A percentile compares a stretch with the other conserved stretches of the same genome.
Conservation (phyloP, 2,888 invertebrate genomes). For the Hypena proboscidalis region DNA sequence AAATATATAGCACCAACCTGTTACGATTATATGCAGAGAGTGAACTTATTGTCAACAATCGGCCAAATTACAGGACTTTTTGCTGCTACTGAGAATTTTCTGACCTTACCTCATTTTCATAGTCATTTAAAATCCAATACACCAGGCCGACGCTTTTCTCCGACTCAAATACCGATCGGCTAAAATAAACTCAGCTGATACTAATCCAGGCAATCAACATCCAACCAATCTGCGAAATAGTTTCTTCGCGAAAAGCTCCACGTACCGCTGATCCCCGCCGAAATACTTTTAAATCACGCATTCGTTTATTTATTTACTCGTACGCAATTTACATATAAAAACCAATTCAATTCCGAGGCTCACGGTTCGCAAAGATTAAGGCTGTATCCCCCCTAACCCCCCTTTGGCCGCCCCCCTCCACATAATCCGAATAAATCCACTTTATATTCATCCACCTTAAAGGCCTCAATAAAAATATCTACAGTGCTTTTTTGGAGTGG, state of each 20-base stretch:
- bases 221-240: constrained; percentile 31
- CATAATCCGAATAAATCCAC: constrained; percentile 82
- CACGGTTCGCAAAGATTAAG: constrained; percentile 80
- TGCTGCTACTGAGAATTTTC: too few species aligned
- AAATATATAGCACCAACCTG: too few species aligned
- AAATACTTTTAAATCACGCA: constrained; percentile 73
- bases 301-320: constrained; percentile 80
- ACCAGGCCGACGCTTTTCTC: too few species aligned
- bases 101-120: too few species aligned
- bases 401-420: constrained; percentile 52
- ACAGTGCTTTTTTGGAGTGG: constrained; percentile 56
- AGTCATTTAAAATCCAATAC: too few species aligned
- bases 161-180: too few species aligned
- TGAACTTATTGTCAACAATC: too few species aligned
- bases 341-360: constrained; percentile 80
- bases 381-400: constrained; percentile 55
- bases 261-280: constrained; percentile 58
- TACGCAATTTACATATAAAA: constrained; percentile 81
- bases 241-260: constrained; percentile 40
- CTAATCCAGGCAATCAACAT: constrained; percentile 34
- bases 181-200: constrained; percentile 6
- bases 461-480: constrained; percentile 80
- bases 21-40: too few species aligned
- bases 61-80: too few species aligned
- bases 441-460: constrained; percentile 85